Base-by-base conservation (phyloP, 2,888 invertebrate genomes). In the Chloromyia formosa region DNA sequence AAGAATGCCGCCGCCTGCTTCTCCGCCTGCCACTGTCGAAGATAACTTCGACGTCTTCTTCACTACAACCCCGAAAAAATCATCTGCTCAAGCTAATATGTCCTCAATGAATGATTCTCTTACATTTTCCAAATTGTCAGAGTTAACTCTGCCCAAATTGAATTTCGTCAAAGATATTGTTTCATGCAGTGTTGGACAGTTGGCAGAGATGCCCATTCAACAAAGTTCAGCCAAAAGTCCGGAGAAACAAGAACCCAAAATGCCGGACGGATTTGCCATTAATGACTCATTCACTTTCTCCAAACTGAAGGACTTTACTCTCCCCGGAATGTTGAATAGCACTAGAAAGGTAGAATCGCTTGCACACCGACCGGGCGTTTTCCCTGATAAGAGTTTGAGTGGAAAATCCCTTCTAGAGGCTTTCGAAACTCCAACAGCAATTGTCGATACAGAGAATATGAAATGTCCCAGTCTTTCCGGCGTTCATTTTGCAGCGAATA, bases 241-340 rank as follows among this genome's bases (percentile, higher is more conserved):
- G 20, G 79, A 78, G 58, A 68, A 76, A 5, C 16, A 64, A 0
- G 78, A 77, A 7, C 72, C 12, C 22, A 73, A n/a, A 16, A 20
- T 2, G 58, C 58, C 3, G 45, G 74, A 12, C 62, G 23, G 12
- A 10, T 23, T 40, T 61, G 49, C 40, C 42, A 23, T 61, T n/a
- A 69, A 71, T 75, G 62, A 75, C 42, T 53, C 75, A 1, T 42
- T 71, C n/a, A 71, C 75, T 14, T 75, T 75, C 71, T 20, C 61
- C 1, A 14, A 61, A 0, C 71, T 71, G 1, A 66, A 74, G 53
- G 42, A 42, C 12, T 54, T 69, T 1, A 71, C 56, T 0, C 22
- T 77, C 10, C 73, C 78, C 4, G 1, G 53, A 27, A 20, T 22
- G 20, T n/a, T 10, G 14, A 56, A 20, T 3, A 10, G 22, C 3